Evolutionary conservation across 2,113 vertebrate species (phyloP).

Genomic region (Calidris pygmaea): DNA sequence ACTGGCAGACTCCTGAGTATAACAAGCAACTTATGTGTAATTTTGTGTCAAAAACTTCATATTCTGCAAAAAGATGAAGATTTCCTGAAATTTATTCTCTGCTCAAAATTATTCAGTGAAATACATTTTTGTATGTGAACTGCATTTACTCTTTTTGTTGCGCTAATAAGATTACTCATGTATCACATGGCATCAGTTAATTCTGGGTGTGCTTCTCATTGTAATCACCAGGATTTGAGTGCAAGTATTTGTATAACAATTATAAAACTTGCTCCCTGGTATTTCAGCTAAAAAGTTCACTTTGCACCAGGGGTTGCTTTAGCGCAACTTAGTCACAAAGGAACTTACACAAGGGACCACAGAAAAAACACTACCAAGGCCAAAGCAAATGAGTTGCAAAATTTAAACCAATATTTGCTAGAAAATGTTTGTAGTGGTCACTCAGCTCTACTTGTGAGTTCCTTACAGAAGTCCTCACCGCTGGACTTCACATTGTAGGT

Average conservation of each 20-base stretch:
- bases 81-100: background rate
- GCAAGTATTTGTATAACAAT: background rate
- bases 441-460: background rate
- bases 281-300: background rate
- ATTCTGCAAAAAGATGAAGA: background rate
- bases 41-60: background rate
- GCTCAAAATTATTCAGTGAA: background rate
- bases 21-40: background rate
- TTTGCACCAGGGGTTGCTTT: background rate
- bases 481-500: background rate
- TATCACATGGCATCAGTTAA: slow-evolving; percentile 23
- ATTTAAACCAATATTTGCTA: slow-evolving; percentile 58
- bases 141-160: slow-evolving; percentile 7
- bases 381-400: slow-evolving; percentile 50
- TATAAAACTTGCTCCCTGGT: background rate
- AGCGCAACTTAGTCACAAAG: background rate
- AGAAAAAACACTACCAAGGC: background rate
- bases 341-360: background rate
- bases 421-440: slow-evolving; percentile 8
- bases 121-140: background rate
- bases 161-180: slow-evolving; percentile 16
- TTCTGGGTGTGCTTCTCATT: slow-evolving; percentile 24
- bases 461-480: background rate
- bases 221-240: background rate
- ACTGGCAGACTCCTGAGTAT: background rate